Conservation (phyloP, 2,888 invertebrate species). For the Branchellion lobata region DNA sequence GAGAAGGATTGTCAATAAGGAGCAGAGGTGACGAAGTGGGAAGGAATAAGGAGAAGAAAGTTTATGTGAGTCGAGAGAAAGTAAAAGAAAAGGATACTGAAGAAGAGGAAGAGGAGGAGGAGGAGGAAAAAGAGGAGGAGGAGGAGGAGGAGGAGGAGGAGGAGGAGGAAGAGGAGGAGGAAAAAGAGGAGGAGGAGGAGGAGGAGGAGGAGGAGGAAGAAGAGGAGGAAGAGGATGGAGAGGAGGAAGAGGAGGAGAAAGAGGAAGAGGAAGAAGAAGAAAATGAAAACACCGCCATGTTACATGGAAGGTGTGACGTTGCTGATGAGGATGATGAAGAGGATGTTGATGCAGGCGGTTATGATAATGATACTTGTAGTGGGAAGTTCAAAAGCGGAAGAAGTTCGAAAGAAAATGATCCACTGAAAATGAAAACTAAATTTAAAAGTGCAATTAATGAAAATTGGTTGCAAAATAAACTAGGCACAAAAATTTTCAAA, state of each 20-base stretch:
- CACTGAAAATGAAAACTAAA: neutral
- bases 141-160: no score
- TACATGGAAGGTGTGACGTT: neutral
- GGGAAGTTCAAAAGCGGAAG: neutral
- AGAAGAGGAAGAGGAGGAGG: neutral
- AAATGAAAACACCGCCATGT: conserved; percentile 2
- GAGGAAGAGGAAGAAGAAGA: conserved; percentile 9
- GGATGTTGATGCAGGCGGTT: neutral
- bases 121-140: neutral
- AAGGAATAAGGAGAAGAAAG: neutral
- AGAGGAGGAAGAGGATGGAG: neutral
- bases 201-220: neutral
- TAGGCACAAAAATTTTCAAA: no score
- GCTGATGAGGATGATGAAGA: neutral
- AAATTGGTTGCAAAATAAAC: no score
- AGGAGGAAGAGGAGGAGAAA: conserved; percentile 2
- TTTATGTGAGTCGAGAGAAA: no score
- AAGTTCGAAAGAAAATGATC: neutral
- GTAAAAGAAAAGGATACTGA: neutral
- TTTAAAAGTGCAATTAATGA: neutral
- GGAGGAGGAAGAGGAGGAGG: neutral
- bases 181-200: neutral
- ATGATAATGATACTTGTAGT: neutral
- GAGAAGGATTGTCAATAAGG: no score
- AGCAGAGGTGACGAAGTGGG: neutral